Percentiles rank a stretch among this genome's conserved stretches.
Conservation (phyloP, 2,113 vertebrate species). For the Nibea albiflora region DNA sequence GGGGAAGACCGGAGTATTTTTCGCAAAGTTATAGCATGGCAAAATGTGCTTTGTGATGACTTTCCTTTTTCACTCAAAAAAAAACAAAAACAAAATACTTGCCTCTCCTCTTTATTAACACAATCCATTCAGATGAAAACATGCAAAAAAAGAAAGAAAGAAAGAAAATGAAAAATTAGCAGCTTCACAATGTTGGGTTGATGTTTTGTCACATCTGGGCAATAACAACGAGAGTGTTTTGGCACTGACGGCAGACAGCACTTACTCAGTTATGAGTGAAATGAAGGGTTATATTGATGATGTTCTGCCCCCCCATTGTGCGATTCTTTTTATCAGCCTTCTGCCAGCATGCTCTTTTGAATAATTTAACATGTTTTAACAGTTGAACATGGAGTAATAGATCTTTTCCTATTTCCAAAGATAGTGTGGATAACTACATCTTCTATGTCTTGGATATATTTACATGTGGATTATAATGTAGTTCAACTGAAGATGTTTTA, state of each 20-base stretch:
- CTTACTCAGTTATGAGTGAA: slow-evolving; percentile 20
- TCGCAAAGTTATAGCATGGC: too few species aligned
- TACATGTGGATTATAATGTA: not conserved
- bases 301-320: slow-evolving; percentile 9
- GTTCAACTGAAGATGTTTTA: not conserved
- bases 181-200: slow-evolving; percentile 15
- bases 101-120: slow-evolving; percentile 13
- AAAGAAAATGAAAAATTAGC: not conserved
- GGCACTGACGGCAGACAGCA: slow-evolving; percentile 20
- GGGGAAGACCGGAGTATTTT: too few species aligned
- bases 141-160: not conserved
- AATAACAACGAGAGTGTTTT: slow-evolving; percentile 30
- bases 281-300: slow-evolving; percentile 21
- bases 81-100: not conserved
- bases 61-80: slow-evolving; percentile 33
- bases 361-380: too few species aligned
- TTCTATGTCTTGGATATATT: not conserved
- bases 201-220: slow-evolving; percentile 44
- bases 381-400: not conserved
- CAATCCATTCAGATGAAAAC: not conserved
- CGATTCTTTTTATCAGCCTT: slow-evolving; percentile 3
- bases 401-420: not conserved
- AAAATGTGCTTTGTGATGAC: not conserved
- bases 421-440: not conserved
- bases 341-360: slow-evolving; percentile 3